These are phyloP conservation scores for Lampris incognitus DNA, from an alignment of 2,113 vertebrate species.

Conservation along the genomic window DNA sequence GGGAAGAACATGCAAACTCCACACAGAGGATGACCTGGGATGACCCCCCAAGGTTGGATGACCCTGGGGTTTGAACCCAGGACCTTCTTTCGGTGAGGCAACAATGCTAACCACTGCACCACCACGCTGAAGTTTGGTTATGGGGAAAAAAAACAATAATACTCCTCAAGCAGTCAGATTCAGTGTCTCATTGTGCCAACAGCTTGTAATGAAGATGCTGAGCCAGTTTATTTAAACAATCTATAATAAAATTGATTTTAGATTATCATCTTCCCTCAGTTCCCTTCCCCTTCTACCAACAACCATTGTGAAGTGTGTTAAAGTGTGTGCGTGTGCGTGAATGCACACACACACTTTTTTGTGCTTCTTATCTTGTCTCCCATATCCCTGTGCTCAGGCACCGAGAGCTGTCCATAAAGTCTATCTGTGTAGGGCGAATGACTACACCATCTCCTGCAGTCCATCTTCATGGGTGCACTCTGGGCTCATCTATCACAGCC, in stretches of 20 bases:
- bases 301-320: not conserved
- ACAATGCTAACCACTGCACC: too few relatives aligned
- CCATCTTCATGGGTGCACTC: constrained; percentile 40
- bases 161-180: not conserved
- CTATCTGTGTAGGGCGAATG: constrained; percentile 47
- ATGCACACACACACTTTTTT: not conserved
- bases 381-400: constrained; percentile 27
- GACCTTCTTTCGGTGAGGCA: not conserved
- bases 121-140: not conserved
- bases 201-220: not conserved
- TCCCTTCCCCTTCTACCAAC: constrained; percentile 24
- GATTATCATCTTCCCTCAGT: constrained; percentile 18
- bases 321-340: not conserved
- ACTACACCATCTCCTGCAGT: constrained; percentile 52
- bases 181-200: not conserved
- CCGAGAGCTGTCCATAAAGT: constrained; percentile 40
- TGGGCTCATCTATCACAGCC: constrained; percentile 56
- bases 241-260: constrained; percentile 30
- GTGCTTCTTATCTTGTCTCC: constrained; percentile 48
- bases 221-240: constrained; percentile 5
- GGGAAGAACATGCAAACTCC: too few relatives aligned
- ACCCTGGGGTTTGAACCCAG: too few relatives aligned
- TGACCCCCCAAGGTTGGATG: too few relatives aligned
- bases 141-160: not conserved
- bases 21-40: too few relatives aligned